Conservation (phyloP, 2,797 vertebrate genomes). For the Rhadinocentrus ornatus region DNA sequence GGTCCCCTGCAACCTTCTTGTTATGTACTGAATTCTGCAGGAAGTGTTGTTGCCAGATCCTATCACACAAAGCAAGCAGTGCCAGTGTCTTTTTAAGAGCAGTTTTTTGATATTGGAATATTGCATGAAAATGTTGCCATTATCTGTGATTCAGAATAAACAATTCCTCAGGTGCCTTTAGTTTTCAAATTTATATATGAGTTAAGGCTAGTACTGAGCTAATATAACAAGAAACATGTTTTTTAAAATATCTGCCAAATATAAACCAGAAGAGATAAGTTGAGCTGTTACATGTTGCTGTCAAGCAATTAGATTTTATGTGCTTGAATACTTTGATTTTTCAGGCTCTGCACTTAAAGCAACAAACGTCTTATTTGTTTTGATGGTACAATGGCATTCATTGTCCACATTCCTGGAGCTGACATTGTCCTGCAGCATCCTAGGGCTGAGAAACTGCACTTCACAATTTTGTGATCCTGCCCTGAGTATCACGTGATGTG, state of each 20-base stretch:
- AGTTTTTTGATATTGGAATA: background rate
- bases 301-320: background rate
- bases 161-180: background rate
- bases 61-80: too few species aligned
- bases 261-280: background rate
- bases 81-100: background rate
- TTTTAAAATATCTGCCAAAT: conserved; percentile 5
- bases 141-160: background rate
- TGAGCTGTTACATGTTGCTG: conserved; percentile 1
- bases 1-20: too few species aligned
- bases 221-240: background rate
- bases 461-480: too few species aligned
- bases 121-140: background rate
- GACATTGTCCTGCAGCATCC: too few species aligned
- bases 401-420: too few species aligned
- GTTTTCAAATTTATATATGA: background rate
- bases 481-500: too few species aligned
- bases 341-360: background rate
- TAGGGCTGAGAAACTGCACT: too few species aligned
- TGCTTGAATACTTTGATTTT: too few species aligned
- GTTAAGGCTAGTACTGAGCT: background rate
- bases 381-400: too few species aligned
- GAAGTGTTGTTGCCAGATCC: too few species aligned
- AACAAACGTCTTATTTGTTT: too few species aligned
- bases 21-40: too few species aligned